Conservation (phyloP, 2,888 invertebrate species). For the Orthosia cruda region DNA sequence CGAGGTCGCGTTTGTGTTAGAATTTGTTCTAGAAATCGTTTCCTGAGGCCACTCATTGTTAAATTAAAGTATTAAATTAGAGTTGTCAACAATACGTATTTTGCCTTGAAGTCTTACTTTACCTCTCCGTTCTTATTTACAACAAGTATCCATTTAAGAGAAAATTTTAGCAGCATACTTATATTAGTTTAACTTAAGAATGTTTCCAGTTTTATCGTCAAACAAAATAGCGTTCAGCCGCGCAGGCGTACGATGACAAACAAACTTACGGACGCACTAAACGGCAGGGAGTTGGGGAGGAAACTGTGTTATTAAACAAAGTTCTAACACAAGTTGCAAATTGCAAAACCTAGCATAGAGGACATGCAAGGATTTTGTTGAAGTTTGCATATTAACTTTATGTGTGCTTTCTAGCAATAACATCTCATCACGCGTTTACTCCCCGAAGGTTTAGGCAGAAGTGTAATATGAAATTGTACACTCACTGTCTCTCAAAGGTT, state of each 20-base stretch:
- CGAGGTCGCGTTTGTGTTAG: too few species aligned
- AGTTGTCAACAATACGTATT: too few species aligned
- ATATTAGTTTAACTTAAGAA: not conserved
- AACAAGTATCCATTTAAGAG: not conserved
- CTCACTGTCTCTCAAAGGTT: too few species aligned
- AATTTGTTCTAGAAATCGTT: too few species aligned
- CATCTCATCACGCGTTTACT: not conserved
- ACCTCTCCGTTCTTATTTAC: not conserved
- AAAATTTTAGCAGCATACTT: not conserved
- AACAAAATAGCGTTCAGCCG: not conserved
- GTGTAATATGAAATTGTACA: too few species aligned
- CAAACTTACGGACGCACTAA: slow-evolving; percentile 44
- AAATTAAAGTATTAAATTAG: too few species aligned
- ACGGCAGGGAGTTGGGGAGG: not conserved
- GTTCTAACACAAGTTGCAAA: slow-evolving; percentile 56
- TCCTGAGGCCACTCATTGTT: too few species aligned
- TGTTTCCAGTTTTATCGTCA: not conserved
- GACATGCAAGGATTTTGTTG: slow-evolving; percentile 11
- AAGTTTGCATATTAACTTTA: slow-evolving; percentile 21
- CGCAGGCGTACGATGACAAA: slow-evolving; percentile 2
- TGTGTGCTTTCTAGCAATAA: not conserved
- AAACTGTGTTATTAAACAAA: slow-evolving; percentile 56
- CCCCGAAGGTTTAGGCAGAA: not conserved
- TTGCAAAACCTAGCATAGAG: slow-evolving; percentile 41
- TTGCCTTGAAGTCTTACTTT: too few species aligned